These are phyloP conservation scores for Grammomys dolichurus DNA, from an alignment of 2,113 vertebrate genomes.

Conservation along the genomic window DNA sequence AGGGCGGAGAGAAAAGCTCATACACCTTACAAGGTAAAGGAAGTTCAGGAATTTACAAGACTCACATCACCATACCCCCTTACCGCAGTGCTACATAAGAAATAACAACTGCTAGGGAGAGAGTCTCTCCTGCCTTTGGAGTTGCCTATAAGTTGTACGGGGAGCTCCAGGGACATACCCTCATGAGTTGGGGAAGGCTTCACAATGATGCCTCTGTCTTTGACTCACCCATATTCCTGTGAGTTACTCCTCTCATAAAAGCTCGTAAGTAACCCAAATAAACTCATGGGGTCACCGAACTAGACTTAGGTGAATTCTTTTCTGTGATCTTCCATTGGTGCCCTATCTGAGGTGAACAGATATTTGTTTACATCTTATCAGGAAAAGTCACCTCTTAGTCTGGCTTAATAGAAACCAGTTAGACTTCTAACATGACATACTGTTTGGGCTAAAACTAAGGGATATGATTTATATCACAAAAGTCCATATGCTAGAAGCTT, in stretches of 20 bases:
- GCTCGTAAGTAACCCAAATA: neutral
- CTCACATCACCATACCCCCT: no score
- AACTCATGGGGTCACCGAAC: neutral
- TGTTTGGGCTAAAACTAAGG: conserved; percentile 1
- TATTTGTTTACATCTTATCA: neutral
- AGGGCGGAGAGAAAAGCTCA: neutral
- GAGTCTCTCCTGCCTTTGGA: neutral
- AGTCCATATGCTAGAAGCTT: neutral
- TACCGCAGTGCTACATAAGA: neutral
- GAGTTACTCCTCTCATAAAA: neutral
- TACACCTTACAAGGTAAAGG: neutral
- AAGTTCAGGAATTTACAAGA: neutral
- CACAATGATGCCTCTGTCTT: neutral
- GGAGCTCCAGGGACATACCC: neutral
- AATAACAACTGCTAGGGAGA: neutral
- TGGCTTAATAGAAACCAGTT: neutral
- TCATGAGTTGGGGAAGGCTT: neutral
- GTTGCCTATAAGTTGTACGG: neutral
- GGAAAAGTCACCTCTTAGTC: neutral
- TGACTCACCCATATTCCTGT: neutral
- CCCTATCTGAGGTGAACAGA: neutral
- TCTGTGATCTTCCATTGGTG: neutral
- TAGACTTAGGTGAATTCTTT: neutral
- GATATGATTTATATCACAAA: neutral
- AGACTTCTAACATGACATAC: neutral